A percentile compares a stretch with the other conserved stretches of the same genome.
phyloP scores from a whole-genome alignment of 1,140 invertebrate genomes.

The Drosophila auraria region DNA sequence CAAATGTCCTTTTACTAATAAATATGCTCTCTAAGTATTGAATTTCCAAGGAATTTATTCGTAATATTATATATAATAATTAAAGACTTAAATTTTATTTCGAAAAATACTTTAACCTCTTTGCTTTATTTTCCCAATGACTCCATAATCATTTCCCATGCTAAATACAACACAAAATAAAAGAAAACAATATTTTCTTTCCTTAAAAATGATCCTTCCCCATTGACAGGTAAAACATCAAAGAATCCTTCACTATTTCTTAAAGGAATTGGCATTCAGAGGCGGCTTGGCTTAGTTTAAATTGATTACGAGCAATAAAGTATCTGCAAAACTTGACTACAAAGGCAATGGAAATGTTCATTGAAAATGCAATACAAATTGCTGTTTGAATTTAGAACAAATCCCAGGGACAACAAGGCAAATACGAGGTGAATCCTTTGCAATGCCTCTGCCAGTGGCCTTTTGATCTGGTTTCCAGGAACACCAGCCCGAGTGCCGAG shows the following conservation, averaged over 20 bases:
- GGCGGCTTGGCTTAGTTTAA: background rate
- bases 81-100: no score
- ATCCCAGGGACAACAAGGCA: constrained; percentile 12
- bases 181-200: background rate
- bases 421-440: constrained; percentile 10
- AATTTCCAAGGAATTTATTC: no score
- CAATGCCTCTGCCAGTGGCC: background rate
- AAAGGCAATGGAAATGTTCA: constrained; percentile 21
- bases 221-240: background rate
- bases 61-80: no score
- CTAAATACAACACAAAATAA: background rate
- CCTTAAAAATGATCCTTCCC: background rate
- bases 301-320: constrained; percentile 34
- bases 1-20: no score
- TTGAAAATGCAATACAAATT: constrained; percentile 31
- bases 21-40: no score
- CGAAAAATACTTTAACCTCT: no score
- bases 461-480: constrained; percentile 32
- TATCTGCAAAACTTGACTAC: constrained; percentile 16
- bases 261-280: background rate
- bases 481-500: background rate
- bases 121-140: no score
- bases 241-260: no score
- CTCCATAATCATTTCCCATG: no score
- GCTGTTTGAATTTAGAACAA: constrained; percentile 26